Percentiles rank a stretch among this genome's conserved stretches.
These are phyloP conservation scores for Acrocephalus kingi DNA, from an alignment of 2,113 vertebrate species.

Conservation along the genomic window DNA sequence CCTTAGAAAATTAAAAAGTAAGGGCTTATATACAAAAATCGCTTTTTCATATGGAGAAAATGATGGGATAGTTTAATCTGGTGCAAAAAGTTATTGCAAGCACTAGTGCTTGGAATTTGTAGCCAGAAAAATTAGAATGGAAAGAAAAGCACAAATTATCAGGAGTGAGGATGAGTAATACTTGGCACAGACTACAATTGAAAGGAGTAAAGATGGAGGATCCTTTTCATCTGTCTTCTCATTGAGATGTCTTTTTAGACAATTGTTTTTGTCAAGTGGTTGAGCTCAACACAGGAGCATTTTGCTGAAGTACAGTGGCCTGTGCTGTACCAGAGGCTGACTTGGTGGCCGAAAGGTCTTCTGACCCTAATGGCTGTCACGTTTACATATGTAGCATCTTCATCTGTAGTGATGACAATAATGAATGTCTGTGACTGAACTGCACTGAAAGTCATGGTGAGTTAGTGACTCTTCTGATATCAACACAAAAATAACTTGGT, in stretches of 20 bases:
- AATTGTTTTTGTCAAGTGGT: background rate
- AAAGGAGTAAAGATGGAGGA: background rate
- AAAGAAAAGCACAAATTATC: constrained; percentile 30
- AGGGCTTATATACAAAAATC: background rate
- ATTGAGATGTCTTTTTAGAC: background rate
- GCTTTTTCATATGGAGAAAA: background rate
- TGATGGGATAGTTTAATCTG: background rate
- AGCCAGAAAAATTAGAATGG: constrained; percentile 21
- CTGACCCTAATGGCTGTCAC: background rate
- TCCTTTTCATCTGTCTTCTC: background rate
- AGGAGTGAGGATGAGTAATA: background rate
- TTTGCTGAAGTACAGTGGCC: background rate
- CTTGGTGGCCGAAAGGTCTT: background rate
- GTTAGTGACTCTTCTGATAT: background rate
- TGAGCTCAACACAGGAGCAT: background rate
- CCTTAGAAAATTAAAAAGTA: background rate
- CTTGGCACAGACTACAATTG: background rate
- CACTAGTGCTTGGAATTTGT: background rate
- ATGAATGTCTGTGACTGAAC: background rate
- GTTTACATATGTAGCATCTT: background rate
- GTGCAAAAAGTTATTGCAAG: background rate
- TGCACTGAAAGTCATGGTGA: background rate
- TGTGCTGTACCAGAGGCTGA: background rate
- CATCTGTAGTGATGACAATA: background rate
- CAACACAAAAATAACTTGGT: background rate